phyloP scores from a whole-genome alignment of 2,113 vertebrate species.

The Accipiter virgatus region DNA sequence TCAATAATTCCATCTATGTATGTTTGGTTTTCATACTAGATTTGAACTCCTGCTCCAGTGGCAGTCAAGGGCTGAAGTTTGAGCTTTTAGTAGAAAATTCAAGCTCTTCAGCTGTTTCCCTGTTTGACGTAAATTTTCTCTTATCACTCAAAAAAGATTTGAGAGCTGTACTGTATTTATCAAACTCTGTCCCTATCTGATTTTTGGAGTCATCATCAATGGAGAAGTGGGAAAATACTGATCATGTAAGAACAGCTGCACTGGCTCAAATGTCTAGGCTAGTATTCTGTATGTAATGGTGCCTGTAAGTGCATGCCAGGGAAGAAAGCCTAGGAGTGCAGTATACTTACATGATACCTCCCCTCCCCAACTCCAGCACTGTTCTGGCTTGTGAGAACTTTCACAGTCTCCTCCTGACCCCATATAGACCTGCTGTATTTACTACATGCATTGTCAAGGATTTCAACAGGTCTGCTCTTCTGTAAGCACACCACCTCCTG shows the following conservation, averaged over 20 bases:
- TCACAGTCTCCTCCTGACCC: background rate
- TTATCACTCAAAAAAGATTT: background rate
- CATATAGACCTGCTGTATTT: background rate
- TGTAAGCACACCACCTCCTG: background rate
- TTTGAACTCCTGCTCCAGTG: background rate
- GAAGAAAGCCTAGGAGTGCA: background rate
- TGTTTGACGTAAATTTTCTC: background rate
- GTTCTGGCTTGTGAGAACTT: background rate
- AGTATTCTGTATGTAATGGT: background rate
- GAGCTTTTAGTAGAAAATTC: background rate
- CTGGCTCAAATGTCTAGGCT: background rate
- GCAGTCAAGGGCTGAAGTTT: background rate
- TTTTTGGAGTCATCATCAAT: background rate
- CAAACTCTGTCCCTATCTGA: background rate
- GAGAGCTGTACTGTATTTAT: background rate
- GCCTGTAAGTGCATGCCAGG: background rate
- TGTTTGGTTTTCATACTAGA: background rate
- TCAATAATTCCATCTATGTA: background rate
- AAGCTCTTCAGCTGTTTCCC: background rate
- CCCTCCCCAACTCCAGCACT: background rate
- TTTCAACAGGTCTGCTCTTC: background rate
- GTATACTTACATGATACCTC: background rate
- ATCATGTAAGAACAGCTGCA: background rate
- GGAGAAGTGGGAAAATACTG: background rate
- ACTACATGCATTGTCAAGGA: background rate